Evolutionary conservation across 2,888 invertebrate species (phyloP).

Genomic region (Scelioninae gen. 2): DNA sequence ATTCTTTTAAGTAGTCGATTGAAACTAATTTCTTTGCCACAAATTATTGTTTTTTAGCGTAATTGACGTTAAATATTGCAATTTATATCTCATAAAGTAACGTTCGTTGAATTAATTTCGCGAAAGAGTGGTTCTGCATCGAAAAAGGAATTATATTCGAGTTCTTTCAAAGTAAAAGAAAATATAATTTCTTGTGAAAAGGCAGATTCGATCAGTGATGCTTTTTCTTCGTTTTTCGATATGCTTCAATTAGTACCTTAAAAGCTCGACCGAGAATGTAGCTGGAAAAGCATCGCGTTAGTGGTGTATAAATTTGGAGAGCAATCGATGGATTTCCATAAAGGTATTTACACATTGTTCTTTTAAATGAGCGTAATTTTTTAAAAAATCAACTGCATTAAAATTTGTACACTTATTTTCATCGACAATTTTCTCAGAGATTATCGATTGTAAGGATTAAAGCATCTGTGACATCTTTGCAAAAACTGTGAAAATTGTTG

Average conservation of each 20-base stretch:
- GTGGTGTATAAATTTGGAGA: conserved; percentile 48
- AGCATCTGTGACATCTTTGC: too few relatives aligned
- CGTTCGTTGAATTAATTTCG: conserved; percentile 23
- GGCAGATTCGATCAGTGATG: conserved; percentile 24
- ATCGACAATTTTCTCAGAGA: too few relatives aligned
- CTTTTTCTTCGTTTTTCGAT: conserved; percentile 39
- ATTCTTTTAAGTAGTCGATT: neutral
- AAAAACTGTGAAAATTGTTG: too few relatives aligned
- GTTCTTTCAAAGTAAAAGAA: conserved; percentile 36
- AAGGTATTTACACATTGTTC: conserved; percentile 41
- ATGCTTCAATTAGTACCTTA: conserved; percentile 52
- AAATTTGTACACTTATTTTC: too few relatives aligned
- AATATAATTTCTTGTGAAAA: conserved; percentile 47
- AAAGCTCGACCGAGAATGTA: conserved; percentile 32
- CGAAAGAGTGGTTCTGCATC: conserved; percentile 16
- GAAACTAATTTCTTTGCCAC: conserved; percentile 10
- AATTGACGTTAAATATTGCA: conserved; percentile 36
- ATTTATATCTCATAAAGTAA: conserved; percentile 24
- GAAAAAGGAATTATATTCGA: conserved; percentile 36
- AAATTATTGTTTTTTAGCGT: neutral
- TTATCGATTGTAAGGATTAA: too few relatives aligned
- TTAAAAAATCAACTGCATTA: conserved; percentile 49
- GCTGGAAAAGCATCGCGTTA: conserved; percentile 40
- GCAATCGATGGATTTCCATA: conserved; percentile 48
- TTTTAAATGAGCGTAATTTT: conserved; percentile 54